Base-by-base conservation (phyloP, 2,888 invertebrate genomes). In the Drosophila anomelani region DNA sequence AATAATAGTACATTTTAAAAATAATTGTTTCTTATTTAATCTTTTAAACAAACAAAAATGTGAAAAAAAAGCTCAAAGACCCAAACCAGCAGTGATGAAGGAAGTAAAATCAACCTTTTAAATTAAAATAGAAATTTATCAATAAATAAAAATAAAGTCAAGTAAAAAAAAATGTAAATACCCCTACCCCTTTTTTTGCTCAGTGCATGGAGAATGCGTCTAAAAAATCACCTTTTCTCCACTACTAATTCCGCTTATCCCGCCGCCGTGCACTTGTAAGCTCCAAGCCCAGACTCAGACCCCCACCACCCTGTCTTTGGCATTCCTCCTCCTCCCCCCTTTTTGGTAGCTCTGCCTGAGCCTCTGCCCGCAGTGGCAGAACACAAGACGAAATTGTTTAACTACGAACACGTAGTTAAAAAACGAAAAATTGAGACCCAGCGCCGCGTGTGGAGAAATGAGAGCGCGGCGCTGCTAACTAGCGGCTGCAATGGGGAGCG, bases 321-420 rank as follows among this genome's bases (percentile, higher is more conserved):
- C 29, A 29, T 7, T 7, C 8, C 29, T 29, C 8, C 7, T 29
- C 34, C 34, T 23, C 10, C 41, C n/a, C 53, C 29, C 36, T 7
- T 55, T 4, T 49, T 29, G 51, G 4, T 3, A 26, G 41, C 60
- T 32, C 39, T 20, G 46, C 17, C 34, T 7, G 13, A 44, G 55
- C 32, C 73, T 47, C 57, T 56, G 58, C 36, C 41, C n/a, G 23
- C 71, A 41, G 29, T 46, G 80, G 80, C 79, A 85, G 88, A 86
- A 83, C 79, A 83, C 79, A 88, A 86, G 84, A 90, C 86, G 88
- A 88, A 90, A 90, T 74, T 74, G 72, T 83, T 86, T 86, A 86
- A 83, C 87, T 86, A 83, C 87, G 85, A 81, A 78, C 81, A 84
- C 83, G 83, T 83, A 83, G 83, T 83, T 83, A 86, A 84, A 75